Conservation (phyloP, 2,113 vertebrate species). For the Hirundichthys speculiger region DNA sequence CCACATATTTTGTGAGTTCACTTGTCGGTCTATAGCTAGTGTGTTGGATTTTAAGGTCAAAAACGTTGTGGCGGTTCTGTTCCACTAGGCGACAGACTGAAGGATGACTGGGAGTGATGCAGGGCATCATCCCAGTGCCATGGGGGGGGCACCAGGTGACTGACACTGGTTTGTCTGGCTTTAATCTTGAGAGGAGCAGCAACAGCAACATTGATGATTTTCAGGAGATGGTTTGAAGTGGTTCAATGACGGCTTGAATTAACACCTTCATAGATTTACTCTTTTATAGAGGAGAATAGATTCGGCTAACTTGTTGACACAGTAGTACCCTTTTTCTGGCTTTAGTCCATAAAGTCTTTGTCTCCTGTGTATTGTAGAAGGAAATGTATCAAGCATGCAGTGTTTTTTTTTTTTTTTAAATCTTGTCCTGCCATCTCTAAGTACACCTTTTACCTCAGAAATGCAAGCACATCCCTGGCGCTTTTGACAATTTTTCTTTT, state of each 20-base stretch:
- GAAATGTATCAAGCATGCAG: too few species aligned
- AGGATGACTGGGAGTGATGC: conserved; percentile 28
- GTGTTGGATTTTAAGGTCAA: background rate
- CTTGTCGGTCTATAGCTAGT: background rate
- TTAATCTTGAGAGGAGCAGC: conserved; percentile 7
- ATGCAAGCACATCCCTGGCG: conserved; percentile 23
- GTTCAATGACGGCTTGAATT: background rate
- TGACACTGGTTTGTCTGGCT: conserved; percentile 27
- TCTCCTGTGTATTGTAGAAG: too few species aligned
- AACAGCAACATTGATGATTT: background rate
- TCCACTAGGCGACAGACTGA: conserved; percentile 28
- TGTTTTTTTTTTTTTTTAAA: background rate
- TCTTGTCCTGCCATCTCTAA: conserved; percentile 9
- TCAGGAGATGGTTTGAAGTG: background rate
- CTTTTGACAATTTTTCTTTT: conserved; percentile 21
- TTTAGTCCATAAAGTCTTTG: too few species aligned
- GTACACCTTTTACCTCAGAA: conserved; percentile 17
- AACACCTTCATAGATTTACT: background rate
- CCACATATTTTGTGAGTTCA: background rate
- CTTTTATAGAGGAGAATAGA: background rate
- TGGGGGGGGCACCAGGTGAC: conserved; percentile 55
- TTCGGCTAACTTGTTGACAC: too few species aligned
- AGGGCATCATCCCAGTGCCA: conserved; percentile 48
- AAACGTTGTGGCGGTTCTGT: background rate
- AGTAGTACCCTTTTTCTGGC: too few species aligned